Evolutionary conservation across 2,113 vertebrate genomes (phyloP), one percentile per base, ranked within the genome.

Genomic region (Sterrhoptilus dennistouni): DNA sequence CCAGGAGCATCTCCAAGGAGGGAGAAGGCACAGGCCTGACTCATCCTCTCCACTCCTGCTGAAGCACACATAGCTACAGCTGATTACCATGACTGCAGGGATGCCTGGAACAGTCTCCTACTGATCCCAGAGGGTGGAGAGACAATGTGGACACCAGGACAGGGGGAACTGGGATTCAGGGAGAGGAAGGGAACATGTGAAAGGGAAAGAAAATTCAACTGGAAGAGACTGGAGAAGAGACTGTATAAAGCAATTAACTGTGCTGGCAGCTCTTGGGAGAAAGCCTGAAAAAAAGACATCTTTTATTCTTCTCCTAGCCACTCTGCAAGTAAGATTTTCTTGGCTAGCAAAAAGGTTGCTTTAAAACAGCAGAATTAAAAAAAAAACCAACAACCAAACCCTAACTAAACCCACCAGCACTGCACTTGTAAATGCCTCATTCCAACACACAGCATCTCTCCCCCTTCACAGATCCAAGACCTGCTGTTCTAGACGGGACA

Each of bases 71-170:
- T 0, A 2, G 68, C 69, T 36, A 23, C 71, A 83, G 70, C 35
- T 64, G 68, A 59, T 12, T 3, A 3, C 47, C 35, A 71, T 0
- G 0, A 25, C 6, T 35, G 36, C 12, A 4, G 56, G 28, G 63
- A 64, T 5, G 14, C 22, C 69, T 89, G 57, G 7, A 83, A 89
- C 5, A 0, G 36, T 8, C 21, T 40, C 61, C 61, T 6, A 10
- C 52, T 74, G 63, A 25, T 44, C 52, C 74, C 68, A 53, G 25
- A 36, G 64, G 14, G 16, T 38, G 24, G 36, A 54, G 19, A 35
- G 19, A 78, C 56, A 42, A 54, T 0, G 0, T 1, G 8, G 42
- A n/a, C 38, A 35, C 20, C 1, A 2, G 21, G 27, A 14, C 25
- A 60, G 21, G 42, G 15, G 38, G 9, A 63, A 28, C 8, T 0